A percentile compares a stretch with the other conserved stretches of the same genome.
These are phyloP conservation scores for Polia nebulosa DNA, from an alignment of 2,888 invertebrate species.

Conservation along the genomic window DNA sequence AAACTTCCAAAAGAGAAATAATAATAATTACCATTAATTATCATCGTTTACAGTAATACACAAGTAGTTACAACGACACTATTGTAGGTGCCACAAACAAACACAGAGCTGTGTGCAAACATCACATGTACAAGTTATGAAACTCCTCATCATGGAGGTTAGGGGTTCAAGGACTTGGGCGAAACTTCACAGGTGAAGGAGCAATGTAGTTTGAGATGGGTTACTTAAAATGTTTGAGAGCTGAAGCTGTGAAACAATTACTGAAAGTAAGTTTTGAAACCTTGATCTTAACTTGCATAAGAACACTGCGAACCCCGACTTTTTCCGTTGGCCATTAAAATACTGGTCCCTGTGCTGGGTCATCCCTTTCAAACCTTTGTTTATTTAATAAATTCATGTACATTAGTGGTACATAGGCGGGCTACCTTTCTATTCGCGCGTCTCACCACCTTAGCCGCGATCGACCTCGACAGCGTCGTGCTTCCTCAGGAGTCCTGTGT, in stretches of 20 bases:
- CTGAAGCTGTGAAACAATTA: neutral
- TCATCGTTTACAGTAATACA: neutral
- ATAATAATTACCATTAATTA: neutral
- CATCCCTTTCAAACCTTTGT: too few relatives aligned
- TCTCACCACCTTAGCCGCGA: too few relatives aligned
- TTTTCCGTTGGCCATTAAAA: too few relatives aligned
- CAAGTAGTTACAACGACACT: neutral
- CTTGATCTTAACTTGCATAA: neutral
- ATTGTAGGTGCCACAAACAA: neutral
- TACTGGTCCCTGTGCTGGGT: too few relatives aligned
- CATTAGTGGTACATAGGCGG: too few relatives aligned
- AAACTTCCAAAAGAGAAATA: neutral
- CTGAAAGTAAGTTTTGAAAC: neutral
- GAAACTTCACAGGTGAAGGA: conserved; percentile 19
- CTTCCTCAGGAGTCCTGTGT: too few relatives aligned
- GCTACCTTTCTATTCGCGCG: too few relatives aligned
- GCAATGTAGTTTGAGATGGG: neutral
- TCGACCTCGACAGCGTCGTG: too few relatives aligned
- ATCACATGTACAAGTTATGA: conserved; percentile 9
- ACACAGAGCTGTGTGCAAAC: neutral
- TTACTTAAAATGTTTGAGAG: neutral
- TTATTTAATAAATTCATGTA: too few relatives aligned
- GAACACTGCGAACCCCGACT: too few relatives aligned
- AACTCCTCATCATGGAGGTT: conserved; percentile 24
- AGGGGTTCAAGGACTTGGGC: conserved; percentile 14